Evolutionary conservation across 2,113 vertebrate species (phyloP).

Genomic region (Antechinus flavipes): DNA sequence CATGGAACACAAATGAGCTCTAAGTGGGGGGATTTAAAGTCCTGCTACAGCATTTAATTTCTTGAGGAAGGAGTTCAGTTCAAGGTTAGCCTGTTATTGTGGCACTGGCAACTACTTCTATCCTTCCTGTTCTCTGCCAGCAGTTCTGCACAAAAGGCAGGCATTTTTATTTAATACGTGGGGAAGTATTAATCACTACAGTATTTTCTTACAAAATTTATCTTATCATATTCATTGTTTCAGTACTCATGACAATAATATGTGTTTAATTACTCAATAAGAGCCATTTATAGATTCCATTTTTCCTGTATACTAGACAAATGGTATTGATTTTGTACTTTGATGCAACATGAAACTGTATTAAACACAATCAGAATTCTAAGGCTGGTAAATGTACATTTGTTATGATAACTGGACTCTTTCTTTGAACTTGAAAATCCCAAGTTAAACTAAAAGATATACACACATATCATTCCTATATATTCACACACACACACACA

Average conservation of each 20-base stretch:
- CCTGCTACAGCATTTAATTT: conserved; percentile 92
- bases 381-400: conserved; percentile 84
- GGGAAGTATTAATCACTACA: conserved; percentile 94
- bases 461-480: too few species aligned
- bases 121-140: conserved; percentile 86
- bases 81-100: conserved; percentile 94
- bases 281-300: conserved; percentile 96
- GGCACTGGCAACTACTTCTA: conserved; percentile 88
- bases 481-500: background rate
- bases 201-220: conserved; percentile 93
- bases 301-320: conserved; percentile 95
- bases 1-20: conserved; percentile 90
- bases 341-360: conserved; percentile 95
- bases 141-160: conserved; percentile 88
- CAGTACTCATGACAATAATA: conserved; percentile 97
- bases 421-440: conserved; percentile 57
- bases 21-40: conserved; percentile 93
- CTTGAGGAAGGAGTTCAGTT: conserved; percentile 92
- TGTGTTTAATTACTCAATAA: conserved; percentile 99
- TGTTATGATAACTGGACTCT: conserved; percentile 82
- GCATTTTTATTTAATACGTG: conserved; percentile 92
- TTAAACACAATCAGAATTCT: conserved; percentile 96
- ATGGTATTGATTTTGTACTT: conserved; percentile 97
- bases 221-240: conserved; percentile 97
- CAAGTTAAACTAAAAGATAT: conserved; percentile 39